These are phyloP conservation scores for Porites australiensis DNA, from an alignment of 64 coral and sea anemone species.

Conservation along the genomic window DNA sequence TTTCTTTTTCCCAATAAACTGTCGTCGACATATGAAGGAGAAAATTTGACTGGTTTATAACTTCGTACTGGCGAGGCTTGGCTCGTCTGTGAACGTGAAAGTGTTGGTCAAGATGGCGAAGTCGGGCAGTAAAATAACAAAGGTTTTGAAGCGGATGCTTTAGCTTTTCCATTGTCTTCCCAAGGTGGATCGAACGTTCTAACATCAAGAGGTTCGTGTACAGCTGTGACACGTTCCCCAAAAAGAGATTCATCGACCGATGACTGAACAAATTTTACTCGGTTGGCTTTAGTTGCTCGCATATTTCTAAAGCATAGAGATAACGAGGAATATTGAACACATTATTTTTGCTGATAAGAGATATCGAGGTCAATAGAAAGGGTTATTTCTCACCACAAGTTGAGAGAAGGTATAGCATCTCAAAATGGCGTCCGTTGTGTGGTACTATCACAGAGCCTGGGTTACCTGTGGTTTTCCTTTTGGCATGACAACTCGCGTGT, in stretches of 20 bases:
- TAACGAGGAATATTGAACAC: background rate
- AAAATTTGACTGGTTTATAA: slow-evolving; percentile 85
- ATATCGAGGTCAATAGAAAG: too few relatives aligned
- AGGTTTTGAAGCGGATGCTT: slow-evolving; percentile 71
- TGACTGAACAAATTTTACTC: slow-evolving; percentile 65
- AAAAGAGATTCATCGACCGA: slow-evolving; percentile 84
- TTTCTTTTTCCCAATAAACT: slow-evolving; percentile 82
- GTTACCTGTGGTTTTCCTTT: background rate
- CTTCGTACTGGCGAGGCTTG: slow-evolving; percentile 25
- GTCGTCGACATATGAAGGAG: slow-evolving; percentile 74
- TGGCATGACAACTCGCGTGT: background rate
- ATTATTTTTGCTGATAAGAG: background rate
- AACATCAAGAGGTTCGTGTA: slow-evolving; percentile 56
- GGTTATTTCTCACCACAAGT: too few relatives aligned
- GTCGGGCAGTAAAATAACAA: slow-evolving; percentile 90
- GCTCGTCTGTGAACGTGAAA: slow-evolving; percentile 36
- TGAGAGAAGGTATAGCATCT: background rate
- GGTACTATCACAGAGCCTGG: too few relatives aligned
- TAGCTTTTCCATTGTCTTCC: slow-evolving; percentile 75
- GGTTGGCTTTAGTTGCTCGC: background rate
- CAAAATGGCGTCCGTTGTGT: background rate
- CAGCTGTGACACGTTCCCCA: slow-evolving; percentile 69
- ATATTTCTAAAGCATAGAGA: background rate
- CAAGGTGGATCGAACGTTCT: slow-evolving; percentile 86
- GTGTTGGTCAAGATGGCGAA: slow-evolving; percentile 24